phyloP scores from a whole-genome alignment of 2,113 vertebrate genomes.

The Pygathrix nemaeus region DNA sequence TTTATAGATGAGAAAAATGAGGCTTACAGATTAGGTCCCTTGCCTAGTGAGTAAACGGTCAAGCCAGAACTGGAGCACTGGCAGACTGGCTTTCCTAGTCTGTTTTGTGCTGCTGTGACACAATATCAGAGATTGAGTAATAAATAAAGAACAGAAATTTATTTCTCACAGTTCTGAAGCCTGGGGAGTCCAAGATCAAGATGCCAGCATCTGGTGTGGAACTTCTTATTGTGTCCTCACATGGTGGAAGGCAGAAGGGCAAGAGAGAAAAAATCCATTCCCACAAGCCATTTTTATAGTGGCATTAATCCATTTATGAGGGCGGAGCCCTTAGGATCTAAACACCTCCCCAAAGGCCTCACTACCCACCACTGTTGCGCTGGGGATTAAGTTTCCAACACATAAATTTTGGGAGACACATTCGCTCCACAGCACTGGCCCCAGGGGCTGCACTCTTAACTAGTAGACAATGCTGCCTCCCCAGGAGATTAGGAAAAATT shows the following conservation, averaged over 20 bases:
- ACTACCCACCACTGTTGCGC: neutral
- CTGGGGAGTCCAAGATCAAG: neutral
- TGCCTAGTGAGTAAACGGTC: neutral
- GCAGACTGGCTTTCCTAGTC: neutral
- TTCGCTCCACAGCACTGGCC: neutral
- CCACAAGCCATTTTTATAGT: neutral
- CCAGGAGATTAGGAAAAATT: neutral
- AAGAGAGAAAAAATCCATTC: neutral
- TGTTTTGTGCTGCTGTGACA: neutral
- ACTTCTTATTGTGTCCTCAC: neutral
- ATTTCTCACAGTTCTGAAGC: neutral
- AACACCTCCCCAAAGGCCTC: neutral
- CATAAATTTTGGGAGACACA: neutral
- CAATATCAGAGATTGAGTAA: neutral
- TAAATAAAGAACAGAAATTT: neutral
- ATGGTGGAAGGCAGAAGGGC: neutral
- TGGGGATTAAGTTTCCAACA: neutral
- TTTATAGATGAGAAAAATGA: neutral
- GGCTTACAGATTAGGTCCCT: neutral
- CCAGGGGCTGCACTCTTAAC: neutral
- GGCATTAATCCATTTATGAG: neutral
- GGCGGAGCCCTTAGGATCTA: neutral
- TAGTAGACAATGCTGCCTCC: neutral
- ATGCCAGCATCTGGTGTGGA: neutral
- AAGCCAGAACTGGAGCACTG: neutral